Evolutionary conservation across 92 coral and sea anemone species (phyloP).

Genomic region (Hydrozoanthus gracilis): DNA sequence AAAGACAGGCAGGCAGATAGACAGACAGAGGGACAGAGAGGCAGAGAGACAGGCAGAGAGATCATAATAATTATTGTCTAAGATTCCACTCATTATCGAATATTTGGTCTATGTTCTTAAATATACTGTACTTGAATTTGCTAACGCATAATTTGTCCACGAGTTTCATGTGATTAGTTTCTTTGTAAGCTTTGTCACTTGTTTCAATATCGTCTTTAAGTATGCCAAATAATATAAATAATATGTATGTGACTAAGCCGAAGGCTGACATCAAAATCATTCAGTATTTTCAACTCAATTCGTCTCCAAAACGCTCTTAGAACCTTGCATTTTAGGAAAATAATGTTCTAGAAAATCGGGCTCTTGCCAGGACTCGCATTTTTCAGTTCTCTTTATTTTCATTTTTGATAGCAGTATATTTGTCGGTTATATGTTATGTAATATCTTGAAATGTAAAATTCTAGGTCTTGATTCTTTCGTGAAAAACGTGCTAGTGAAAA

Average conservation of each 20-base stretch:
- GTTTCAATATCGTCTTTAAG: neutral
- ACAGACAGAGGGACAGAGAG: no score
- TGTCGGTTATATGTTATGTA: neutral
- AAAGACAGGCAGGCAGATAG: no score
- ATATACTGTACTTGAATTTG: neutral
- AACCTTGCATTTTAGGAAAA: neutral
- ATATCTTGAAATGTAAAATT: neutral
- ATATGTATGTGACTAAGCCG: neutral
- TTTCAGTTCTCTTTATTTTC: neutral
- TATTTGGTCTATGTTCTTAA: neutral
- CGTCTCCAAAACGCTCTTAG: neutral
- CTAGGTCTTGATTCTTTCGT: neutral
- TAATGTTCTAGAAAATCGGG: neutral
- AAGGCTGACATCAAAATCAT: neutral
- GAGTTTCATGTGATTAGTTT: neutral
- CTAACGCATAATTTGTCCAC: neutral
- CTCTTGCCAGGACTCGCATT: neutral
- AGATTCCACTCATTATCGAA: neutral
- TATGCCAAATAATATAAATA: neutral
- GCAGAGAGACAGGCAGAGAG: neutral
- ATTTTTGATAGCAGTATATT: neutral
- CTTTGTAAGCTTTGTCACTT: neutral
- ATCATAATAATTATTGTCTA: neutral
- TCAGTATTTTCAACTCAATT: neutral
- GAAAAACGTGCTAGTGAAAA: neutral